phyloP scores from a whole-genome alignment of 2,113 vertebrate species.

The Sitta europaea region DNA sequence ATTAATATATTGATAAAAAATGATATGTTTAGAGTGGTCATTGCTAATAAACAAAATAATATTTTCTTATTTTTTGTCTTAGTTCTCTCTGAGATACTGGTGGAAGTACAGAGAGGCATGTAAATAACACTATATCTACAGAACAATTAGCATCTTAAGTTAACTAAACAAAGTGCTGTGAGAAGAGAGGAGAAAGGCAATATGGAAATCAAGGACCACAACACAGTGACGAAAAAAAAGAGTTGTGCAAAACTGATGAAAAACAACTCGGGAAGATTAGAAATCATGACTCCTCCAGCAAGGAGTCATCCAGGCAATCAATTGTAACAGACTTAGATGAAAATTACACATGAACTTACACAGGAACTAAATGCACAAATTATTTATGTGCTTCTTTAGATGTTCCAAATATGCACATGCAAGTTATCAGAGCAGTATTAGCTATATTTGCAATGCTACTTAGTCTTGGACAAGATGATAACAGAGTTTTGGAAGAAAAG shows the following conservation, averaged over 20 bases:
- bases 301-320: background rate
- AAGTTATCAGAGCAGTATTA: background rate
- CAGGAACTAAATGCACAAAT: background rate
- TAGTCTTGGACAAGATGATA: background rate
- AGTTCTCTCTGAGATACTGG: background rate
- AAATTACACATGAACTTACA: background rate
- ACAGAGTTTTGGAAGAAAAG: background rate
- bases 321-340: background rate
- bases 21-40: background rate
- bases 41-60: background rate
- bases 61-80: background rate
- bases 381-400: background rate
- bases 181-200: background rate
- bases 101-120: background rate
- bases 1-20: background rate
- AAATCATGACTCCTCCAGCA: background rate
- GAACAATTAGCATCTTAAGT: background rate
- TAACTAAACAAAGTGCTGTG: background rate
- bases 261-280: background rate
- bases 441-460: background rate
- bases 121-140: background rate
- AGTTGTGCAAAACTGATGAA: background rate
- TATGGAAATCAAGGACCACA: background rate
- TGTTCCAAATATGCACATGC: background rate
- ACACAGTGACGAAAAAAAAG: accelerated